Percentiles rank a stretch among this genome's conserved stretches.
Evolutionary conservation across 2,888 invertebrate species (phyloP).

Genomic region (Hoplodrina ambigua): DNA sequence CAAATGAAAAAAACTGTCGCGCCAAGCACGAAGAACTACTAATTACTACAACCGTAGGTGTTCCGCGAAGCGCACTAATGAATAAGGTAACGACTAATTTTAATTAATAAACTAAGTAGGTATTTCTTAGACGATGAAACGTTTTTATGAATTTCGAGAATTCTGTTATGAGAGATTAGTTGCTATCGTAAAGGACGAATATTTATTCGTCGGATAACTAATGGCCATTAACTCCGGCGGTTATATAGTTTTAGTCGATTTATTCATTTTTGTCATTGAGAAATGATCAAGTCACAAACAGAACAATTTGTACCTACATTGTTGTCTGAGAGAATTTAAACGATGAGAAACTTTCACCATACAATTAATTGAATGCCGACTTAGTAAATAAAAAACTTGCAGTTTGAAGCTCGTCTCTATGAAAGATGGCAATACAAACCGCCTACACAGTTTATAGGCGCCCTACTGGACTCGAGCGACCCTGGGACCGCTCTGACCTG

Average conservation of each 20-base stretch:
- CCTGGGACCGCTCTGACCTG: background rate
- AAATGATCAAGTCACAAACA: background rate
- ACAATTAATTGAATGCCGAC: background rate
- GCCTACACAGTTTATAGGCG: background rate
- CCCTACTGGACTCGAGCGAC: too few relatives aligned
- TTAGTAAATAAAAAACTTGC: background rate
- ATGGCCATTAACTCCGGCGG: background rate
- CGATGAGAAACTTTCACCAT: slow-evolving; percentile 29
- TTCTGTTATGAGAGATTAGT: background rate
- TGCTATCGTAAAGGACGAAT: background rate
- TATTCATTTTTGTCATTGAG: background rate
- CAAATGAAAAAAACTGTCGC: too few relatives aligned
- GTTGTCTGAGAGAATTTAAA: slow-evolving; percentile 9
- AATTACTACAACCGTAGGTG: too few relatives aligned
- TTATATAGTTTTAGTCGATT: background rate
- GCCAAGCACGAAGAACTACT: too few relatives aligned
- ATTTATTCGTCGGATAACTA: background rate
- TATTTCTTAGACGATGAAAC: background rate
- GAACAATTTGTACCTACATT: slow-evolving; percentile 18
- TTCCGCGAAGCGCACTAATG: too few relatives aligned
- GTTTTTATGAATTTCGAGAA: background rate
- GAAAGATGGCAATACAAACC: background rate
- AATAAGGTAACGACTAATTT: too few relatives aligned
- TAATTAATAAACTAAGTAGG: too few relatives aligned
- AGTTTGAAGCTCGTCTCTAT: background rate